Percentiles rank a stretch among this genome's conserved stretches.
Conservation (phyloP, 2,888 invertebrate species). For the Acanthosoma haemorrhoidale region DNA sequence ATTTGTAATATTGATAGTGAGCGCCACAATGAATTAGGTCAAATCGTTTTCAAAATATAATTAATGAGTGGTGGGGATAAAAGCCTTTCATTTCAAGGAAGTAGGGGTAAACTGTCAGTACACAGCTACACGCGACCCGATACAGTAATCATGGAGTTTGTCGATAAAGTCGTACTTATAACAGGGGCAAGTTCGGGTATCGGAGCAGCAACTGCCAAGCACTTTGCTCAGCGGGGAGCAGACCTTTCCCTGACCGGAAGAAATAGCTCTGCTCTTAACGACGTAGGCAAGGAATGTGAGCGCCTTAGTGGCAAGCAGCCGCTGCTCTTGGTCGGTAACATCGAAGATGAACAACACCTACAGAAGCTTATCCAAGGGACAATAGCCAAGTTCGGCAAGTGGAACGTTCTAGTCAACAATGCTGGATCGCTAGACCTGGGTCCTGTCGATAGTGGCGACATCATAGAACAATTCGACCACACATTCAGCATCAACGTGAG, state of each 20-base stretch:
- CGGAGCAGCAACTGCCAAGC: slow-evolving; percentile 73
- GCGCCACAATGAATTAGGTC: too few species aligned
- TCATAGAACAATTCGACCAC: slow-evolving; percentile 49
- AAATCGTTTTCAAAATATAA: too few species aligned
- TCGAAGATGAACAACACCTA: slow-evolving; percentile 67
- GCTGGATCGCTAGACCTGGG: slow-evolving; percentile 81
- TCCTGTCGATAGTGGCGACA: slow-evolving; percentile 78
- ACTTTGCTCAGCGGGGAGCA: slow-evolving; percentile 69
- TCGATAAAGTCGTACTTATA: slow-evolving; percentile 67
- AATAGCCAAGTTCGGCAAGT: slow-evolving; percentile 64
- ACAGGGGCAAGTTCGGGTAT: slow-evolving; percentile 83
- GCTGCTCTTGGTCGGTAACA: slow-evolving; percentile 61
- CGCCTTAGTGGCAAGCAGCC: slow-evolving; percentile 48
- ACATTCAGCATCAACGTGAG: slow-evolving; percentile 87
- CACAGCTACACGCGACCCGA: too few species aligned
- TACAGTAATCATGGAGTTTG: slow-evolving; percentile 56
- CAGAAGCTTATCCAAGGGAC: slow-evolving; percentile 67
- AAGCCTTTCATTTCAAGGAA: too few species aligned
- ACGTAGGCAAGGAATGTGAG: slow-evolving; percentile 56
- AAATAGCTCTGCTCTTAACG: slow-evolving; percentile 60
- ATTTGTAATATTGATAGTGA: too few species aligned
- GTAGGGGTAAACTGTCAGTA: too few species aligned
- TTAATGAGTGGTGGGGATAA: too few species aligned
- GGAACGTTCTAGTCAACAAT: slow-evolving; percentile 84
- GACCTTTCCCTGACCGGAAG: slow-evolving; percentile 65